Evolutionary conservation across 2,888 invertebrate genomes (phyloP).

Genomic region (Cyrtodaria siliqua): DNA sequence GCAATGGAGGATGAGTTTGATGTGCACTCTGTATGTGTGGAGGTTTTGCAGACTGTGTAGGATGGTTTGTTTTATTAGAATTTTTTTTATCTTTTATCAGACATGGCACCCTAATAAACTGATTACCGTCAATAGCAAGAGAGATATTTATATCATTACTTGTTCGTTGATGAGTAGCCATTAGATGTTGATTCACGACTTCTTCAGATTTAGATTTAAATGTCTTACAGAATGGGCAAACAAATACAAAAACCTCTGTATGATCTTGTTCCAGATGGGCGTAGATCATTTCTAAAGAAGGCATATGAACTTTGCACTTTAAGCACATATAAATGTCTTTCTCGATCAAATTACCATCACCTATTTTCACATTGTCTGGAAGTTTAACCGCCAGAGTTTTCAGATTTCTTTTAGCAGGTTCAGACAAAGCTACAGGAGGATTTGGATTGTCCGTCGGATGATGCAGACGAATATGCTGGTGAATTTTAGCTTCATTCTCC

Average conservation of each 20-base stretch:
- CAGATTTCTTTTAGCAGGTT: slow-evolving; percentile 74
- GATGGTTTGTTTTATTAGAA: not conserved
- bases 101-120: slow-evolving; percentile 70
- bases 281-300: slow-evolving; percentile 75
- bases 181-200: slow-evolving; percentile 69
- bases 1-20: not conserved
- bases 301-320: slow-evolving; percentile 76
- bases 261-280: slow-evolving; percentile 76
- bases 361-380: slow-evolving; percentile 65
- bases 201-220: slow-evolving; percentile 73
- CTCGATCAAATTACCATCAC: slow-evolving; percentile 72
- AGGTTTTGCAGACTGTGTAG: not conserved
- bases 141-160: slow-evolving; percentile 64
- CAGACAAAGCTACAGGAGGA: slow-evolving; percentile 78
- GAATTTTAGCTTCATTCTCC: slow-evolving; percentile 74
- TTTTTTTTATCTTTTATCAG: slow-evolving; percentile 67
- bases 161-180: slow-evolving; percentile 54
- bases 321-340: slow-evolving; percentile 80
- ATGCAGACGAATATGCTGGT: slow-evolving; percentile 72
- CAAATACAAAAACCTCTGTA: slow-evolving; percentile 75
- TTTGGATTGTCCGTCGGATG: slow-evolving; percentile 76
- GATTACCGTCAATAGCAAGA: slow-evolving; percentile 74
- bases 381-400: slow-evolving; percentile 71
- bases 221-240: slow-evolving; percentile 73
- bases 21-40: not conserved